Percentiles rank a stretch among this genome's conserved stretches.
These are phyloP conservation scores for Kryptolebias marmoratus DNA, from an alignment of 2,113 vertebrate genomes.

Conservation along the genomic window DNA sequence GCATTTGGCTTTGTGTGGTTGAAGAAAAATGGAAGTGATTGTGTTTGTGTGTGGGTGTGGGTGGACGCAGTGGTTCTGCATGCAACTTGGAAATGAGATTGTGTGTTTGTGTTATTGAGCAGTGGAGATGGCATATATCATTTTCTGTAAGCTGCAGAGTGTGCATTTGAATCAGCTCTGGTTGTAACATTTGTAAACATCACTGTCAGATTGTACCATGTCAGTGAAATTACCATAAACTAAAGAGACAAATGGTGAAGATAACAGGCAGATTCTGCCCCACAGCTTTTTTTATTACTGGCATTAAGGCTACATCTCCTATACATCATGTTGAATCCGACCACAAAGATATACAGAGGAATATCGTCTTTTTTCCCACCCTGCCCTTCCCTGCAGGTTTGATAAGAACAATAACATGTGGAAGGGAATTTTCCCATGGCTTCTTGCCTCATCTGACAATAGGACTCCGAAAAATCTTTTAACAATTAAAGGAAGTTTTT, in stretches of 20 bases:
- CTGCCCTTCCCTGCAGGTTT: not conserved
- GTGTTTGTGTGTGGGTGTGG: constrained; percentile 31
- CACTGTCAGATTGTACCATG: not conserved
- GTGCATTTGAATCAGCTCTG: not conserved
- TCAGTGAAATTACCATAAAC: constrained; percentile 15
- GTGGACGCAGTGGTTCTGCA: constrained; percentile 36
- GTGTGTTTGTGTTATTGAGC: constrained; percentile 39
- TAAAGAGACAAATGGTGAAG: constrained; percentile 3
- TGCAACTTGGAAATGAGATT: constrained; percentile 43
- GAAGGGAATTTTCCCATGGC: too few relatives aligned
- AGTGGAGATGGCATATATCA: constrained; percentile 21
- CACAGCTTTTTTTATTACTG: not conserved
- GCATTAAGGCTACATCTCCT: constrained; percentile 15
- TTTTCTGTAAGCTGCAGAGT: constrained; percentile 30
- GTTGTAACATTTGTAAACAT: not conserved
- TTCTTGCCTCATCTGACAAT: too few relatives aligned
- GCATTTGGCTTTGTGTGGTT: constrained; percentile 46
- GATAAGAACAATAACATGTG: too few relatives aligned
- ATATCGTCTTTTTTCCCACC: constrained; percentile 1
- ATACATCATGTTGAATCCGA: constrained; percentile 5
- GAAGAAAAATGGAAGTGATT: constrained; percentile 33
- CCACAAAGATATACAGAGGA: constrained; percentile 1
- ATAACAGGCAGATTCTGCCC: constrained; percentile 17
- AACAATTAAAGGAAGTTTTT: too few relatives aligned
- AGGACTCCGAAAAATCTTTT: too few relatives aligned